Evolutionary conservation across 2,888 invertebrate species (phyloP), one percentile per base, ranked within the genome.

Genomic region (Lacanobia oleracea): DNA sequence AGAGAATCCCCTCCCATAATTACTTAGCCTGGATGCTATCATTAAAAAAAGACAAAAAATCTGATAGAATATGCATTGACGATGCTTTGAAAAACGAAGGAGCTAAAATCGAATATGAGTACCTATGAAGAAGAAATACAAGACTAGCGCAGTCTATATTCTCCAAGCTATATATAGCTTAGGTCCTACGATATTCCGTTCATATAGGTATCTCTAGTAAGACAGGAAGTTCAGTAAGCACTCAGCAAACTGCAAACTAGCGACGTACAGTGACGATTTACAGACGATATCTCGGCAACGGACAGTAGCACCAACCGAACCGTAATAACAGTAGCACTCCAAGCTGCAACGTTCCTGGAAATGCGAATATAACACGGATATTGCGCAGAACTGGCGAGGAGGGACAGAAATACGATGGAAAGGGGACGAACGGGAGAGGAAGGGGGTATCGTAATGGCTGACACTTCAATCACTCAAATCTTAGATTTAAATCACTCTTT

Each of bases 361-460:
- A 53, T 66, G 56, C 56, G 63, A 76, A 67, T 67, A 61, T 50
- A 56, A 64, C 56, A 45, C 40, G 64, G 62, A 74, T 68, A 75
- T 78, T 59, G 76, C 10, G 23, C 50, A 75, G 68, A 68, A 67
- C n/a, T 10, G 27, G 27, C 12, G 18, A 12, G 43, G 53, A n/a
- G 10, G 23, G 40, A 61, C 54, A 51, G 61, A 62, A 69, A 62
- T 74, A 74, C 23, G 27, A 57, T 57, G 43, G 27, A 57, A 67
- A 50, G 23, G 23, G 37, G 12, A 8, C 21, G 16, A 18, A 16
- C 8, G 33, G 62, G 12, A 16, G 18, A 16, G 18, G 3, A 21
- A n/a, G 7, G 1, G 37, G 27, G 8, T 9, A 48, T 37, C 7
- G 37, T 21, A 33, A 66, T 27, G 27, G 27, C 43, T 33, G 16